A percentile compares a stretch with the other conserved stretches of the same genome.
Evolutionary conservation across 53 echinoderm and acorn worm species (phyloP).

Genomic region (Holothuria leucospilota): DNA sequence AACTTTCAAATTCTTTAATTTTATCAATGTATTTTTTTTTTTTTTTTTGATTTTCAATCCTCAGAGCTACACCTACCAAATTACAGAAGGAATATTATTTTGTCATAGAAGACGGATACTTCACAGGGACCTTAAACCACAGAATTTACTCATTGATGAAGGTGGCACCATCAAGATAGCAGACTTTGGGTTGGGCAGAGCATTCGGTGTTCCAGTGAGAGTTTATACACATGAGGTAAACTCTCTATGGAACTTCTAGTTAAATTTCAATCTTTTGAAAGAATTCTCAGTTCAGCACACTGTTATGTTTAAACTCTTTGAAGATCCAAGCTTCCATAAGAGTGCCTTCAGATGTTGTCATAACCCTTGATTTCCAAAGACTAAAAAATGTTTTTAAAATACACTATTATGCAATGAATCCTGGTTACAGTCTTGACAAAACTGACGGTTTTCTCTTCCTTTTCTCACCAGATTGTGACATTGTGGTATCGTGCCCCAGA

Average conservation of each 20-base stretch:
- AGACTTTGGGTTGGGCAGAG: constrained; percentile 97
- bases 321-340: no score
- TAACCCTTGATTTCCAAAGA: no score
- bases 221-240: constrained; percentile 98
- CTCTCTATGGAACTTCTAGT: no score
- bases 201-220: constrained; percentile 95
- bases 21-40: no score
- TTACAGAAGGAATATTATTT: constrained; percentile 84
- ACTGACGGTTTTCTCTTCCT: background rate
- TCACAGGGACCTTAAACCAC: constrained; percentile 94
- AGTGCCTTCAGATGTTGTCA: no score
- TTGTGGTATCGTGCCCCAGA: constrained; percentile 97
- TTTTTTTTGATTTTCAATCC: background rate
- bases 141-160: constrained; percentile 94
- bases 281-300: no score
- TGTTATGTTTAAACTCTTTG: no score
- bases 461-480: constrained; percentile 77
- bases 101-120: constrained; percentile 87
- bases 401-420: no score
- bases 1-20: no score
- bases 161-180: constrained; percentile 91
- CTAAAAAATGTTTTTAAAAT: no score
- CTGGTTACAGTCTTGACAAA: no score
- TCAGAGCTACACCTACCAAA: constrained; percentile 94
- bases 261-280: background rate